Evolutionary conservation across 1,140 invertebrate species (phyloP).

Genomic region (Saxidomus purpurata): DNA sequence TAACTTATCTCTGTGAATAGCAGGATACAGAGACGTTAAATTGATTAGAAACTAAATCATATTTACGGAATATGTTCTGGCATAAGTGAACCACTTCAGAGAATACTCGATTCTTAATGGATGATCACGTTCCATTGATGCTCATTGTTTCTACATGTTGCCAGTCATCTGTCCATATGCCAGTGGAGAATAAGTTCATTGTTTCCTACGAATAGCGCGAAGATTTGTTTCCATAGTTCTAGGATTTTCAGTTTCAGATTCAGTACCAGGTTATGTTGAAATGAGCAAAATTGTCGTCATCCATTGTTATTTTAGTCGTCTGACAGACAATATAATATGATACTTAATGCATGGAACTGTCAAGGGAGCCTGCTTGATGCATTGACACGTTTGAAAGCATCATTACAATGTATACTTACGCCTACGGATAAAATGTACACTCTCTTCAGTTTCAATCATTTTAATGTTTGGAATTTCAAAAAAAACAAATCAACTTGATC

Average conservation of each 20-base stretch:
- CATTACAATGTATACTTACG: no score
- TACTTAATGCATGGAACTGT: no score
- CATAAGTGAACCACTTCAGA: neutral
- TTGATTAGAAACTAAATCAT: conserved; percentile 9
- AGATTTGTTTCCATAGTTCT: no score
- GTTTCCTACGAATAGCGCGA: neutral
- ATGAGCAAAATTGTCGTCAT: neutral
- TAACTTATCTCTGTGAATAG: neutral
- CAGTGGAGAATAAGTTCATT: neutral
- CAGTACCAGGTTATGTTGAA: neutral
- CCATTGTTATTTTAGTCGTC: neutral
- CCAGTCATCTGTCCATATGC: neutral
- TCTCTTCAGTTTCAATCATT: no score
- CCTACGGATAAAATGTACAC: no score
- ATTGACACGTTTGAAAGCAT: no score
- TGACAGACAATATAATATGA: no score
- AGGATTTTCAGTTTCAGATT: neutral
- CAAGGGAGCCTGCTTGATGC: no score
- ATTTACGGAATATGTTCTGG: neutral
- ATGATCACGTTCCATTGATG: neutral
- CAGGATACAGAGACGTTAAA: neutral
- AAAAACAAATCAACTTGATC: no score
- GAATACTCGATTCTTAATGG: neutral
- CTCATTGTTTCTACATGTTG: neutral
- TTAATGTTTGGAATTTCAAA: no score